Base-by-base conservation (phyloP, 2,113 vertebrate species). In the Boleophthalmus pectinirostris region DNA sequence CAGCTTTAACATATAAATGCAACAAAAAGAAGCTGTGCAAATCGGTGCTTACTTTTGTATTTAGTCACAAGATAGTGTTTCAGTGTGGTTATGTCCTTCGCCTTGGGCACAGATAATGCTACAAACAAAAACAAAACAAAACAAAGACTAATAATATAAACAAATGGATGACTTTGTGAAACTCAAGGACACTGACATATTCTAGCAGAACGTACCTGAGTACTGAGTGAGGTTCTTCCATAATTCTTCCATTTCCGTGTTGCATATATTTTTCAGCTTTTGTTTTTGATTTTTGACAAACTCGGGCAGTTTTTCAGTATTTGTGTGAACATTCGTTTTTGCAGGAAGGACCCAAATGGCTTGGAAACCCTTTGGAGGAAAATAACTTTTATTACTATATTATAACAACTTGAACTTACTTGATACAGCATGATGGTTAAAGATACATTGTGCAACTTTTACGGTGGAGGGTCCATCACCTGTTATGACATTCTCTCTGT, bases 221-320 rank as follows among this genome's bases (percentile, higher is more conserved):
- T 11, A 16, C 24, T 51, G 7, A 3, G 51, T 51, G 23, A 24
- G 69, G 20, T 38, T 2, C 49, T 3, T 25, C 0, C 4, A 15
- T 0, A 54, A 35, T 23, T 61, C 43, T 0, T 11, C 11, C 46
- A 74, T 85, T 70, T 60, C 70, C 49, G 73, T 8, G 1, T 64
- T 1, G 11, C 67, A 2, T 21, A 79, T 58, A 2, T 68, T 66
- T 66, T 77, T 73, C 20, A 89, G 38, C 60, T 79, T 64, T 21
- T 77, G 53, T 51, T 23, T 80, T 65, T 83, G 79, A 49, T 7
- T 43, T 35, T 57, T 12, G 10, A 70, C 61, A 1, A 85, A 78
- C 21, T 70, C 21, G 45, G 54, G n/a, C 73, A 80, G 0, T 1
- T 0, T 47, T 53, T 71, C 10, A 4, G 2, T 23, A 6, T 0